Evolutionary conservation across 1,140 invertebrate species (phyloP).

Genomic region (Rhizoglyphus robini): DNA sequence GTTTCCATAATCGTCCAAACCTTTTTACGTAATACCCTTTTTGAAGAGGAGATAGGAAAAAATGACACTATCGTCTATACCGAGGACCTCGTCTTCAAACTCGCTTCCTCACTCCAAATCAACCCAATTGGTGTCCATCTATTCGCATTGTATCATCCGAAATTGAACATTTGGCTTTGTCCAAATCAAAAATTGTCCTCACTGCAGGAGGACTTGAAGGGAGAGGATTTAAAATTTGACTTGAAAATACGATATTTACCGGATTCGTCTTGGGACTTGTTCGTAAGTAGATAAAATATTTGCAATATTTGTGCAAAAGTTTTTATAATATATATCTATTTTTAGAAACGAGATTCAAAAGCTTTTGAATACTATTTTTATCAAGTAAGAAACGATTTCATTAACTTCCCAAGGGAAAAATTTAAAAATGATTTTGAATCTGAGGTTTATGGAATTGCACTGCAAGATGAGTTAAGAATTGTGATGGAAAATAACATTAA

Average conservation of each 20-base stretch:
- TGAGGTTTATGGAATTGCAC: constrained; percentile 61
- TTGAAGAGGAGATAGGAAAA: neutral
- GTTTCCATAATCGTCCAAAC: no score
- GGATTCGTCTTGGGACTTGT: neutral
- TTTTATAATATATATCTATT: no score
- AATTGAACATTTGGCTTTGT: constrained; percentile 48
- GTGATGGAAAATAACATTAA: neutral
- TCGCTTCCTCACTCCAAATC: constrained; percentile 49
- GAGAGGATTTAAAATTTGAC: constrained; percentile 59
- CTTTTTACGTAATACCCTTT: no score
- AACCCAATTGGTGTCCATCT: constrained; percentile 56
- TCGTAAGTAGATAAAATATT: no score
- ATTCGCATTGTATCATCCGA: constrained; percentile 51
- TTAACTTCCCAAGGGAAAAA: constrained; percentile 44
- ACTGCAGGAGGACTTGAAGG: constrained; percentile 39
- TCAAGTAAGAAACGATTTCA: constrained; percentile 64
- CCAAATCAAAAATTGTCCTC: constrained; percentile 40
- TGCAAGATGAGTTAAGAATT: constrained; percentile 59
- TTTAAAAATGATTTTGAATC: constrained; percentile 49
- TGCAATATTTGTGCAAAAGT: no score
- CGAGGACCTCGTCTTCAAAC: constrained; percentile 56
- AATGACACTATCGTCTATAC: constrained; percentile 25
- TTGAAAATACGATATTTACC: constrained; percentile 40
- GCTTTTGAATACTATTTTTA: constrained; percentile 71
- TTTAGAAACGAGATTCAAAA: constrained; percentile 47